These are phyloP conservation scores for Guaruba guarouba DNA, from an alignment of 2,113 vertebrate genomes.

Conservation along the genomic window DNA sequence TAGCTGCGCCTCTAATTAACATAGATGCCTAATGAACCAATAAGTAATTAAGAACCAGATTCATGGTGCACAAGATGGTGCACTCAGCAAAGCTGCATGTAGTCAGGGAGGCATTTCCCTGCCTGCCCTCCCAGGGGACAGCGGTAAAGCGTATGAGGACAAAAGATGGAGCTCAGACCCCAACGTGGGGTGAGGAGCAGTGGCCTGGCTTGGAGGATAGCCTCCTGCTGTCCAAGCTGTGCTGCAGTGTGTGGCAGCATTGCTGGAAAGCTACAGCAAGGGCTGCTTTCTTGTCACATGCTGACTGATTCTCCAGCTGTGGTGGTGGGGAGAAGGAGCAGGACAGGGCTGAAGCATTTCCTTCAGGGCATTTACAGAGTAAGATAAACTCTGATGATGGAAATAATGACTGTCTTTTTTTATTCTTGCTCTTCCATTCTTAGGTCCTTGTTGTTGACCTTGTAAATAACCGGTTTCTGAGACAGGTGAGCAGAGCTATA, in stretches of 20 bases:
- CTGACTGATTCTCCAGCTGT: neutral
- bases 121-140: neutral
- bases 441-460: slow-evolving; percentile 96
- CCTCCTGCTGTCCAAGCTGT: neutral
- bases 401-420: neutral
- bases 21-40: neutral
- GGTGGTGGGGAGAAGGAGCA: neutral
- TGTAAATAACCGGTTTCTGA: slow-evolving; percentile 89
- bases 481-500: slow-evolving; percentile 80
- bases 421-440: slow-evolving; percentile 11
- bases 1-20: neutral
- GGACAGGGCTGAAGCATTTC: neutral
- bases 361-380: neutral
- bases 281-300: neutral
- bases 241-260: neutral
- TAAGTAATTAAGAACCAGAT: neutral
- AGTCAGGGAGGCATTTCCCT: neutral
- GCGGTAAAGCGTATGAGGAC: fast-evolving
- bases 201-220: neutral
- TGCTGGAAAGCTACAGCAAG: neutral
- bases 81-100: fast-evolving
- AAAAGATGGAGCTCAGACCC: neutral
- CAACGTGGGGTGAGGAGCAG: fast-evolving
- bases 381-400: neutral
- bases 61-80: neutral